Evolutionary conservation across 2,113 vertebrate genomes (phyloP), one percentile per base, ranked within the genome.

Genomic region (Mirounga angustirostris): DNA sequence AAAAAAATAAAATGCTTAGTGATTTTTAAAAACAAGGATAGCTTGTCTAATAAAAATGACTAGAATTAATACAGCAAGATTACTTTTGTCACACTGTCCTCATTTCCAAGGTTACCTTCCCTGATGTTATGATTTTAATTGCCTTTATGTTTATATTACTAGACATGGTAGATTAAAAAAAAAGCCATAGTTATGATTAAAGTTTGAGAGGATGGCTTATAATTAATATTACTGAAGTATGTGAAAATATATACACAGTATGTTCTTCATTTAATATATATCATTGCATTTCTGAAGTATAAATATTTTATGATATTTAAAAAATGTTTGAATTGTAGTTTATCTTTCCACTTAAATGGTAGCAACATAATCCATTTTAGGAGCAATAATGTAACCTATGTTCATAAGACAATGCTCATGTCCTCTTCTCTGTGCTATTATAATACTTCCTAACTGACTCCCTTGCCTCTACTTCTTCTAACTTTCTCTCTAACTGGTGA

Each of bases 21-120:
- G 96, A 58, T 56, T 96, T 97, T 79, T 69, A 18, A 19, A 96
- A 83, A 15, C 63, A 71, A 89, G 2, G 1, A 4, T 63, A 56
- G 1, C 16, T 7, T 85, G 65, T 59, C 43, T 95, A 30, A 69
- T 83, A 97, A 97, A 98, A 90, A 84, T 85, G 54, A 93, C 28
- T 67, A 79, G 18, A 93, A 69, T 90, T 28, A 12, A 90, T 59
- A 46, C 81, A 97, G 84, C 22, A 36, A 82, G 26, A 90, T 94
- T 93, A n/a, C 22, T 94, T 93, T 71, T 26, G 22, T 78, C 89
- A 73, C 63, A 58, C 40, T n/a, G 22, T 15, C 63, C 89, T 93
- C 30, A 22, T 94, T 89, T 96, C 11, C 91, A 93, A 61, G 28
- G n/a, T 52, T 43, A 87, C 2, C 40, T 0, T 73, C 21, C 21